These are phyloP conservation scores for Troilus luridus DNA, from an alignment of 2,888 invertebrate genomes.

Conservation along the genomic window DNA sequence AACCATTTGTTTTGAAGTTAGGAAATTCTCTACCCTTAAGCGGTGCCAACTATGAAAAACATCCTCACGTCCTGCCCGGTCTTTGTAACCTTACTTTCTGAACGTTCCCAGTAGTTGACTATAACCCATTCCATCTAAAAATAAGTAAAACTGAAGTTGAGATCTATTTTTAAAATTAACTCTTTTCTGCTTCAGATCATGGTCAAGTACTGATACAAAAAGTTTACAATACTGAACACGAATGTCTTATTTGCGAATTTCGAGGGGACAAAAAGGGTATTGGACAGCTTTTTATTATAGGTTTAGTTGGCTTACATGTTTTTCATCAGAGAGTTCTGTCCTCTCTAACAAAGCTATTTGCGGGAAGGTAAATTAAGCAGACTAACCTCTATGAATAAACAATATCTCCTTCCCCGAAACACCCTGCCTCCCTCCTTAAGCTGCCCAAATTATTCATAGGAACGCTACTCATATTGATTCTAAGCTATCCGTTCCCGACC, in stretches of 20 bases:
- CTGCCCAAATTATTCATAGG: conserved; percentile 25
- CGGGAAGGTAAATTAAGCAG: conserved; percentile 1
- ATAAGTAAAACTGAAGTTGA: too few species aligned
- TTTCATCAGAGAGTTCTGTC: not conserved
- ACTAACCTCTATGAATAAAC: conserved; percentile 24
- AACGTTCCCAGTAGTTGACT: too few species aligned
- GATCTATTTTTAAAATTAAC: too few species aligned
- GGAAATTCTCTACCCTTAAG: too few species aligned
- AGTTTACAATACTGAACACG: too few species aligned
- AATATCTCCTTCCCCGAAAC: not conserved
- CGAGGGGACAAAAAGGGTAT: not conserved
- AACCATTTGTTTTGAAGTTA: too few species aligned
- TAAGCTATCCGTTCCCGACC: conserved; percentile 30
- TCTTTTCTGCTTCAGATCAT: too few species aligned
- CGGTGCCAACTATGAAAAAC: too few species aligned
- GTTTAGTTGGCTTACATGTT: not conserved
- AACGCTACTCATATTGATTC: conserved; percentile 33
- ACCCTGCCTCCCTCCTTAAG: not conserved
- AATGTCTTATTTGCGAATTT: not conserved
- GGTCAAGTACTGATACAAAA: too few species aligned
- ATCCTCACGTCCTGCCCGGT: too few species aligned
- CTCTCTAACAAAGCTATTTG: not conserved
- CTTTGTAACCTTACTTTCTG: too few species aligned
- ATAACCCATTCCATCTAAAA: too few species aligned
- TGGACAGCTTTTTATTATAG: not conserved